Evolutionary conservation across 1,140 invertebrate species (phyloP).

Genomic region (Drosophila micromelanica): DNA sequence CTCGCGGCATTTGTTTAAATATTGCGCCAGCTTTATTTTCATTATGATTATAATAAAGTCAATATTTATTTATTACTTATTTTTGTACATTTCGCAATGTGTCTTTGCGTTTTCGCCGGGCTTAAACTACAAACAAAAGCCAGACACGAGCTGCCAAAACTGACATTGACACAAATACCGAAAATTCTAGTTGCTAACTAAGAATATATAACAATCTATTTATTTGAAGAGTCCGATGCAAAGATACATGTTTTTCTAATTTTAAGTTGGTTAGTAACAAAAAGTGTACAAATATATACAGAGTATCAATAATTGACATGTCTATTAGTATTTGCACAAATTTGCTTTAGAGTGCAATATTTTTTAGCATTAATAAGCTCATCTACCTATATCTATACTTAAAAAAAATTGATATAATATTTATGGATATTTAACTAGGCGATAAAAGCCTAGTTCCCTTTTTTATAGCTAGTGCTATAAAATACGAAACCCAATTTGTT

Average conservation of each 20-base stretch:
- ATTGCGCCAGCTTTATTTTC: constrained; percentile 49
- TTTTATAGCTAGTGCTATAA: no score
- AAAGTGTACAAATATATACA: no score
- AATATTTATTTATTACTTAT: constrained; percentile 54
- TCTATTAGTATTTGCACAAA: not conserved
- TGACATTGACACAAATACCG: constrained; percentile 22
- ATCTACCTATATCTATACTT: no score
- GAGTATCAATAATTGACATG: no score
- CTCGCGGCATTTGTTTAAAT: constrained; percentile 51
- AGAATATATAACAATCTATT: not conserved
- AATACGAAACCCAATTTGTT: no score
- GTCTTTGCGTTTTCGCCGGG: not conserved
- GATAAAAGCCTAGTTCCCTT: no score
- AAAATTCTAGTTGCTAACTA: not conserved
- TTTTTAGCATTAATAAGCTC: not conserved
- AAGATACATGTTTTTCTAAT: not conserved
- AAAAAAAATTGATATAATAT: no score
- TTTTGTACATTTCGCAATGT: constrained; percentile 28
- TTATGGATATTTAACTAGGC: no score
- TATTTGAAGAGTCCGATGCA: not conserved
- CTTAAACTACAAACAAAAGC: not conserved
- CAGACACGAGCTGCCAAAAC: constrained; percentile 11
- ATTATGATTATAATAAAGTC: constrained; percentile 32
- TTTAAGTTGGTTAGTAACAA: not conserved
- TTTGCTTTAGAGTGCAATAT: constrained; percentile 7